Evolutionary conservation across 2,797 vertebrate genomes (phyloP).

Genomic region (Oryzias sinensis): DNA sequence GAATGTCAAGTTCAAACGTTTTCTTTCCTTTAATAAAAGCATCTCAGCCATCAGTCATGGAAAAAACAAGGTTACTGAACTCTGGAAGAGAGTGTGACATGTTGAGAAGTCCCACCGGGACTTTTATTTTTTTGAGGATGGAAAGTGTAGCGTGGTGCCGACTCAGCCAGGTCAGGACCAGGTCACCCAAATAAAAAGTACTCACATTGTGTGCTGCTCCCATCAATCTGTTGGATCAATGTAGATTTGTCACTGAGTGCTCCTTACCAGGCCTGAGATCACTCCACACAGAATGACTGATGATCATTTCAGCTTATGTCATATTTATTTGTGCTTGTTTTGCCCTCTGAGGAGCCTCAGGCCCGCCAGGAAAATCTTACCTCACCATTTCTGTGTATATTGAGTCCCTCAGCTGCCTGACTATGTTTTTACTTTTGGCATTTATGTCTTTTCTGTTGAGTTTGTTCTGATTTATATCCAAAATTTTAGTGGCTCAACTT

Average conservation of each 20-base stretch:
- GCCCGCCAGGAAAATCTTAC: slow-evolving; percentile 37
- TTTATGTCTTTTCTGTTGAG: too few relatives aligned
- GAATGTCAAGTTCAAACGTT: too few relatives aligned
- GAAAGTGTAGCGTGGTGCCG: slow-evolving; percentile 15
- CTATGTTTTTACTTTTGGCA: too few relatives aligned
- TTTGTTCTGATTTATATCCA: too few relatives aligned
- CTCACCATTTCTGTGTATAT: slow-evolving; percentile 4
- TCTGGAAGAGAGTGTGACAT: slow-evolving; percentile 5
- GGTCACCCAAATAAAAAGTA: slow-evolving; percentile 21
- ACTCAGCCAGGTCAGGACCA: slow-evolving; percentile 1
- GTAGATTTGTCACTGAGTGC: neutral
- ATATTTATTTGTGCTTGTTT: slow-evolving; percentile 18
- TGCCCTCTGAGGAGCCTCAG: slow-evolving; percentile 4
- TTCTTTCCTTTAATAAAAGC: too few relatives aligned
- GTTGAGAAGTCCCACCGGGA: too few relatives aligned
- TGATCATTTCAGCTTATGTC: slow-evolving; percentile 23
- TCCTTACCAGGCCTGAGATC: slow-evolving; percentile 15
- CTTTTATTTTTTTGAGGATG: slow-evolving; percentile 4
- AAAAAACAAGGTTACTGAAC: neutral
- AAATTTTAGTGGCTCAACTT: too few relatives aligned
- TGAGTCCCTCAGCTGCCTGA: too few relatives aligned
- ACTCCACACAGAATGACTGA: slow-evolving; percentile 9
- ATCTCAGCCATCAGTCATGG: neutral
- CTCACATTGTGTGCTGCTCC: slow-evolving; percentile 17
- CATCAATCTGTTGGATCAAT: slow-evolving; percentile 23